Conservation (phyloP, 2,888 invertebrate genomes). For the Orthonychiurus folsomi region DNA sequence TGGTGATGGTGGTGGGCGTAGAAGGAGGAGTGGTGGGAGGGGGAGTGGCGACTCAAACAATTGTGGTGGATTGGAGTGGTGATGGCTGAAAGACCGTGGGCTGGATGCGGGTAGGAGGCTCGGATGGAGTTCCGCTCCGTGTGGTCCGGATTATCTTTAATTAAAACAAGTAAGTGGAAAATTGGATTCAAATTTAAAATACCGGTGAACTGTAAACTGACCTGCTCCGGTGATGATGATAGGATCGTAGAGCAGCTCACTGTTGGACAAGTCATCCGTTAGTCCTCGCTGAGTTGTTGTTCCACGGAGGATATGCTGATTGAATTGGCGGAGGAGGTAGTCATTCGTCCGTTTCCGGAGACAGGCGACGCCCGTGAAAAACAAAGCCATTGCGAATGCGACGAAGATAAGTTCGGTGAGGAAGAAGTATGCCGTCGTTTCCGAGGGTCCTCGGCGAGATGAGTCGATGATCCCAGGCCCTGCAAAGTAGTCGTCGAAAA, state of each 20-base stretch:
- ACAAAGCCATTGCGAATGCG: constrained; percentile 31
- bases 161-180: not conserved
- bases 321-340: constrained; percentile 31
- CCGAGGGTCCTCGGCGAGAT: not conserved
- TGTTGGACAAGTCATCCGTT: not conserved
- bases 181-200: not conserved
- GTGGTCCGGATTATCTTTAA: not conserved
- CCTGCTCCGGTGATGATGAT: constrained; percentile 1
- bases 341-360: constrained; percentile 35
- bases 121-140: not conserved
- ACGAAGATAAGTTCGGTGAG: constrained; percentile 37
- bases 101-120: constrained; percentile 2
- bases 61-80: constrained; percentile 5
- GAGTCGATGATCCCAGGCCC: constrained; percentile 12
- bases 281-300: constrained; percentile 7
- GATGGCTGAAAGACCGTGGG: not conserved
- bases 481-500: no score
- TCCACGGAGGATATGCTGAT: constrained; percentile 29
- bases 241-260: not conserved
- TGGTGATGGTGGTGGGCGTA: constrained; percentile 8
- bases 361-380: constrained; percentile 33
- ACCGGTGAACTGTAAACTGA: not conserved
- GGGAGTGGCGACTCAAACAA: not conserved
- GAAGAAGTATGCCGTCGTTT: constrained; percentile 24
- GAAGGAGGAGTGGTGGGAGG: not conserved